Base-by-base conservation (phyloP, 2,888 invertebrate species). In the Caenorhabditis sp. region DNA sequence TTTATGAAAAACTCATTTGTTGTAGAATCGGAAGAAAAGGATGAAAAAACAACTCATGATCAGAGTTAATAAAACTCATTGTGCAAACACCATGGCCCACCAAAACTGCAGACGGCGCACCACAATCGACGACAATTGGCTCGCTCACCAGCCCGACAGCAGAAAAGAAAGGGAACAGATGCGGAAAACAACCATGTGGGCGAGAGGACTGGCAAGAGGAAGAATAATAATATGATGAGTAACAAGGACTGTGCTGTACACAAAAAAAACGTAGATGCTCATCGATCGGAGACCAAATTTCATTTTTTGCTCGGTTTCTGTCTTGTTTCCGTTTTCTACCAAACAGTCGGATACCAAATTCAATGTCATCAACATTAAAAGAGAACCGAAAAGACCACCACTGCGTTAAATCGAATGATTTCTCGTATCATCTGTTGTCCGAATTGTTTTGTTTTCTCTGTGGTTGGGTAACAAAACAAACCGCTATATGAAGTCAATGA, bases 91-190 rank as follows among this genome's bases (percentile, higher is more conserved):
- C 26, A 67, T 28, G 28, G 60, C 5, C 56, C 37, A 20, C 18
- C 44, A 5, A 35, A 20, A 2, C n/a, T 60, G 61, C 67, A 61
- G 32, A 61, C 67, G 44, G 44, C 20, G 22, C 76, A 61, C 20
- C 22, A n/a, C 6, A 76, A 37, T 32, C 22, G 18, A 76, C 76
- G 76, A 67, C 76, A 76, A 2, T 35, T 55, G 1, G 35, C 28
- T 9, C 35, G n/a, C n/a, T n/a, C n/a, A n/a, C n/a, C n/a, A n/a
- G n/a, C n/a, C n/a, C n/a, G n/a, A n/a, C n/a, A n/a, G n/a, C n/a
- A n/a, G n/a, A n/a, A n/a, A n/a, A n/a, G n/a, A n/a, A n/a, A n/a
- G n/a, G n/a, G n/a, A n/a, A n/a, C n/a, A n/a, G n/a, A n/a, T n/a
- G n/a, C n/a, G n/a, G n/a, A 47, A 11, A 11, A 32, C 32, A 32